Percentiles rank a stretch among this genome's conserved stretches.
phyloP scores from a whole-genome alignment of 2,888 invertebrate genomes.

The Deroplatys truncata region DNA sequence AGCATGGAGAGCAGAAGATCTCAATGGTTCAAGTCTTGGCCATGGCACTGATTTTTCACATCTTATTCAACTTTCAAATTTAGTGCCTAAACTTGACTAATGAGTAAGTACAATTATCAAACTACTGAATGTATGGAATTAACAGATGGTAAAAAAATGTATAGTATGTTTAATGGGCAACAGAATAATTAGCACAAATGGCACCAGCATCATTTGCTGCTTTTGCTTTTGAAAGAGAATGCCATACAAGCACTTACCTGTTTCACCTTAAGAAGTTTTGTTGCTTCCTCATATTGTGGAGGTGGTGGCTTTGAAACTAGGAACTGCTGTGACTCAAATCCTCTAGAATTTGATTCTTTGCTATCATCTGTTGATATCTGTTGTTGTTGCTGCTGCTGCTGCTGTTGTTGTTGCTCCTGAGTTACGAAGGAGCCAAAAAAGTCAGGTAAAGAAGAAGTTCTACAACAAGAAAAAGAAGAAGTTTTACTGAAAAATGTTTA shows the following conservation, averaged over 20 bases:
- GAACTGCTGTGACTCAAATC: constrained; percentile 37
- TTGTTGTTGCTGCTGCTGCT: neutral
- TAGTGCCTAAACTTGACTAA: too few species aligned
- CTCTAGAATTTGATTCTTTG: constrained; percentile 4
- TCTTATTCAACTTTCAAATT: too few species aligned
- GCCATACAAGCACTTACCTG: constrained; percentile 21
- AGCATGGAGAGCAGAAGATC: too few species aligned
- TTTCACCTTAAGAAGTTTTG: constrained; percentile 52
- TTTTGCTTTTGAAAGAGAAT: too few species aligned
- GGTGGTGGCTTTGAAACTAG: constrained; percentile 52
- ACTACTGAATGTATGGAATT: too few species aligned
- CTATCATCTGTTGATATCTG: neutral
- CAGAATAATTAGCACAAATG: too few species aligned
- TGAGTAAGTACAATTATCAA: too few species aligned
- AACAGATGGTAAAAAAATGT: too few species aligned
- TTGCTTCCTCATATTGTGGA: constrained; percentile 69
- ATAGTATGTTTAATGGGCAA: too few species aligned
- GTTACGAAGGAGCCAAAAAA: constrained; percentile 47
- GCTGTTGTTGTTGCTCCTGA: constrained; percentile 3
- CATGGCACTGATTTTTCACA: too few species aligned
- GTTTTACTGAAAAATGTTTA: neutral
- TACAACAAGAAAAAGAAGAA: neutral
- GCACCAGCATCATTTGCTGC: too few species aligned
- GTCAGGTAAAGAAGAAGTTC: constrained; percentile 56
- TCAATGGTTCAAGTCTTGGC: too few species aligned